Base-by-base conservation (phyloP, 1,140 invertebrate genomes). In the Penaeus chinensis region DNA sequence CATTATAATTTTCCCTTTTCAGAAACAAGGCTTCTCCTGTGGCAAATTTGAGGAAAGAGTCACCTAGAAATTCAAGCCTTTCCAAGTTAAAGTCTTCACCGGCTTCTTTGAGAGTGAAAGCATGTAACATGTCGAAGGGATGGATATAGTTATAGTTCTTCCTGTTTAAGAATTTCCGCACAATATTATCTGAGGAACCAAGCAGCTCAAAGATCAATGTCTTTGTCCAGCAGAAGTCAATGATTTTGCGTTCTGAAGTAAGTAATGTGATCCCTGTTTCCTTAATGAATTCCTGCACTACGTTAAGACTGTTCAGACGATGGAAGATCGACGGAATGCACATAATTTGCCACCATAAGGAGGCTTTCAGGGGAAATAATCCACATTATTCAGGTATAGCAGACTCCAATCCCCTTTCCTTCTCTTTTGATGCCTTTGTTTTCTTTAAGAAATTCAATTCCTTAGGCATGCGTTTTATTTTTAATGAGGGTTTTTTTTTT, bases 351-450 rank as follows among this genome's bases (percentile, higher is more conserved):
- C 82, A 82, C 85, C 89, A 90, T 24, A 90, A 54, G 32, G 89
- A 82, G 20, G 83, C 90, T 65, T 66, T 81, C 0, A 90, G n/a
- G 11, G 90, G 90, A 16, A 89, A 42, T 22, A 90, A 32, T 11
- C 81, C 84, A 79, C 89, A n/a, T n/a, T n/a, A n/a, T n/a, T 90
- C 90, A 42, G 90, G 90, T 16, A 89, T 77, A 60, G 87, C 83
- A 24, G 84, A 66, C n/a, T 61, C 78, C 19, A 83, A 54, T 13
- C 62, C 47, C 27, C 37, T 16, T 62, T 22, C 13, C 20, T 71
- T 83, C 24, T 54, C 42, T 22, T 83, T 85, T 2, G 27, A 13
- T 71, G 62, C 76, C 32, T 77, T 71, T 24, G 62, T 47, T 47
- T 62, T 83, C 71, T 85, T 77, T 24, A 90, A 66, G 66, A 83